Evolutionary conservation across 1,140 invertebrate species (phyloP).

Genomic region (Heliconius himera): DNA sequence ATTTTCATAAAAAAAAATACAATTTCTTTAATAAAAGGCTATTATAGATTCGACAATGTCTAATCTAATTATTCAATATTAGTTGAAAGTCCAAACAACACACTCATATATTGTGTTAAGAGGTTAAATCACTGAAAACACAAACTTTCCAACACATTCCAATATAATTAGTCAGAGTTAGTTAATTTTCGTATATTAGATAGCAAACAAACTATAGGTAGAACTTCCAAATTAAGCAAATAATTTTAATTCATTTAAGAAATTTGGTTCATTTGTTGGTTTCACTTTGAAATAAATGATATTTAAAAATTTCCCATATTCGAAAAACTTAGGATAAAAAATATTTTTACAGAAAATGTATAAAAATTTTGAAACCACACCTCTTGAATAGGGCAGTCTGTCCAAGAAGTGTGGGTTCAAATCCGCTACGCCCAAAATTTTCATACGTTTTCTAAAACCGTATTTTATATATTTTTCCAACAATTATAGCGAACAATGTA

Average conservation of each 20-base stretch:
- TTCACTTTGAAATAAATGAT: too few species aligned
- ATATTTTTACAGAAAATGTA: too few species aligned
- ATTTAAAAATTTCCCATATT: too few species aligned
- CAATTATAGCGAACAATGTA: background rate
- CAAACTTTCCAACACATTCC: conserved; percentile 15
- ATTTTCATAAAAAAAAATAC: too few species aligned
- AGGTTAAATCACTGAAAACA: conserved; percentile 4
- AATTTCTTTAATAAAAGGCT: too few species aligned
- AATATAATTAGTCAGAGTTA: background rate
- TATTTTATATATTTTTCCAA: background rate
- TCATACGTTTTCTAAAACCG: too few species aligned
- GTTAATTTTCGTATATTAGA: background rate
- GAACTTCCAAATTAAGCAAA: background rate
- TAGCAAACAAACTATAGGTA: background rate
- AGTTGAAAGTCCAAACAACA: conserved; percentile 2
- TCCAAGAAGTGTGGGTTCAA: too few species aligned
- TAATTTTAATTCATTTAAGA: background rate
- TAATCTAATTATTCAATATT: conserved; percentile 17
- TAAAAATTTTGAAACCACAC: too few species aligned
- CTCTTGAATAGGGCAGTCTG: too few species aligned
- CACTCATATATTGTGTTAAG: conserved; percentile 5
- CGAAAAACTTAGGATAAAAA: too few species aligned
- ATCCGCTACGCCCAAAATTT: too few species aligned
- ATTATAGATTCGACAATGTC: background rate
- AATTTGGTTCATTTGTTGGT: background rate